Evolutionary conservation across 2,888 invertebrate species (phyloP).

Genomic region (Siphlonurus alternatus): DNA sequence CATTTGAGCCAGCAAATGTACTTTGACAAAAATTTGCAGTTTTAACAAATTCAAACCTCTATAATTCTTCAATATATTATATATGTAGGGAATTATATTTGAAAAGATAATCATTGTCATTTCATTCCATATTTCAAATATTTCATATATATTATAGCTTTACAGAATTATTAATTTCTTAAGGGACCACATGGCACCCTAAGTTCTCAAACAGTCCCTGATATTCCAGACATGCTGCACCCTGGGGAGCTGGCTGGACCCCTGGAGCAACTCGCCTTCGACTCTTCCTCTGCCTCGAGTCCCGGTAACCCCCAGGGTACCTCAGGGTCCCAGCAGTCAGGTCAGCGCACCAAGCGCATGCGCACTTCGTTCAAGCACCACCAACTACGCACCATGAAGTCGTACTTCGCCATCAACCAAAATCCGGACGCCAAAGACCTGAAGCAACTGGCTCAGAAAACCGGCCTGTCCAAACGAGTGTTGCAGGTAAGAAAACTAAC

Average conservation of each 20-base stretch:
- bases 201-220: too few species aligned
- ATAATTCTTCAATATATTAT: too few species aligned
- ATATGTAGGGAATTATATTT: too few species aligned
- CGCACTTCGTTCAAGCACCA: conserved; percentile 99
- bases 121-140: too few species aligned
- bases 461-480: conserved; percentile 93
- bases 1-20: too few species aligned
- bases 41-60: too few species aligned
- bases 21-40: too few species aligned
- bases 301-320: conserved; percentile 17
- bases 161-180: too few species aligned
- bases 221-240: conserved; percentile 49
- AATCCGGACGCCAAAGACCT: conserved; percentile 99
- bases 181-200: too few species aligned
- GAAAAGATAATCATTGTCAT: too few species aligned
- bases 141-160: too few species aligned
- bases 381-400: conserved; percentile 96
- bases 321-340: conserved; percentile 26
- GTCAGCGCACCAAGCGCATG: conserved; percentile 83
- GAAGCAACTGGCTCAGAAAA: conserved; percentile 95
- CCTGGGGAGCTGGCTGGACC: conserved; percentile 24
- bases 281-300: conserved; percentile 19
- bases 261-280: conserved; percentile 56
- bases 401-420: conserved; percentile 96
- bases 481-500: conserved; percentile 89